phyloP scores from a whole-genome alignment of 2,797 vertebrate species.

The Poecile montanus region DNA sequence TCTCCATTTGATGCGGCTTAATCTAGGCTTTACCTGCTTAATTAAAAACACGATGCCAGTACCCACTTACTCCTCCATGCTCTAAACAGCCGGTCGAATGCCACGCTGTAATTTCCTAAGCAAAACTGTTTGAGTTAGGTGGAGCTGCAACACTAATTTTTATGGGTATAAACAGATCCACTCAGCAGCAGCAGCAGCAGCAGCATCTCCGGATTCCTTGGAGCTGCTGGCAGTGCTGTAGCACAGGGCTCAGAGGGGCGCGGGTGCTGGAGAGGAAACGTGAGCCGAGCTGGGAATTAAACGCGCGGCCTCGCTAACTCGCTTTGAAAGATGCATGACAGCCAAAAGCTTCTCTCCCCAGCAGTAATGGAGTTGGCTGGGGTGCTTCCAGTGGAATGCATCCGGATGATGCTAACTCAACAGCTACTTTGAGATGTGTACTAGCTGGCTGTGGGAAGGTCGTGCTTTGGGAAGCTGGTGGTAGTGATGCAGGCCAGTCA shows the following conservation, averaged over 20 bases:
- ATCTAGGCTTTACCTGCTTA: conserved; percentile 72
- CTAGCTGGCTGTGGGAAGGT: not conserved
- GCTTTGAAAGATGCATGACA: conserved; percentile 28
- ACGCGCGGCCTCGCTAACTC: not conserved
- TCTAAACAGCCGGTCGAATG: conserved; percentile 59
- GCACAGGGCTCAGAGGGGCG: not conserved
- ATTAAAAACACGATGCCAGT: conserved; percentile 71
- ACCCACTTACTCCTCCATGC: conserved; percentile 34
- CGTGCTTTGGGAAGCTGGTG: not conserved
- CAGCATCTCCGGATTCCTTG: conserved; percentile 16
- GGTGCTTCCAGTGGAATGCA: not conserved
- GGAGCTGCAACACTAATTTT: conserved; percentile 74
- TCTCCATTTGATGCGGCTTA: conserved; percentile 67
- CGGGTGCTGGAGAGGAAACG: not conserved
- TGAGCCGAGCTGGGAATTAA: not conserved
- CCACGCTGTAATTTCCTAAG: conserved; percentile 63
- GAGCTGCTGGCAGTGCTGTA: conserved; percentile 1
- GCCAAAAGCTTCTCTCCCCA: not conserved
- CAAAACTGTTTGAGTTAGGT: conserved; percentile 69
- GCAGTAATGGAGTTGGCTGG: not conserved
- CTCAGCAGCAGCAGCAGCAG: not conserved
- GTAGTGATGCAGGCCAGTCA: not conserved
- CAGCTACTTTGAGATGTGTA: not conserved
- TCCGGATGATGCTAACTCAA: not conserved
- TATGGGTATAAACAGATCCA: conserved; percentile 45